Conservation (phyloP, 2,888 invertebrate genomes). For the Meteorus cinctellus region DNA sequence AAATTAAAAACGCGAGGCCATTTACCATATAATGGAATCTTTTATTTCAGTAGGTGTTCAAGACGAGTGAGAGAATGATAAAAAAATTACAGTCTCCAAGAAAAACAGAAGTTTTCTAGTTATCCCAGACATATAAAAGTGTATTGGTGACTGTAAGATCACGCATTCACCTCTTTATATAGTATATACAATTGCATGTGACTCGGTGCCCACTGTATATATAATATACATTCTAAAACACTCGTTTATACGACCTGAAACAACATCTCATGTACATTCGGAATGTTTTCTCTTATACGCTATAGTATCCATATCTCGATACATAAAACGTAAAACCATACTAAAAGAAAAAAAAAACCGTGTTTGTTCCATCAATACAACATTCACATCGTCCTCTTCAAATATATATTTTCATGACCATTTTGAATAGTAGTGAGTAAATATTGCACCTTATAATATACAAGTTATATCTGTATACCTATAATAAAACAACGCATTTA, state of each 20-base stretch:
- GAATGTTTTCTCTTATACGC: not conserved
- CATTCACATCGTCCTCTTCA: too few relatives aligned
- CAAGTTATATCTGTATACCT: too few relatives aligned
- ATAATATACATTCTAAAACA: not conserved
- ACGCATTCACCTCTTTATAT: not conserved
- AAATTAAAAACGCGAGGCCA: too few relatives aligned
- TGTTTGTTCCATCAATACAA: too few relatives aligned
- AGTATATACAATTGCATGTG: not conserved
- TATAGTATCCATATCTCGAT: slow-evolving; percentile 3
- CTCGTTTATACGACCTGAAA: not conserved
- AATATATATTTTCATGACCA: too few relatives aligned
- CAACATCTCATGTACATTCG: not conserved
- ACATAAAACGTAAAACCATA: not conserved
- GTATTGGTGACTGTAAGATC: not conserved
- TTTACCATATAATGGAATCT: too few relatives aligned
- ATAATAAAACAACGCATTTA: not conserved
- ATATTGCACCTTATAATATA: not conserved
- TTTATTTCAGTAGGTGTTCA: too few relatives aligned
- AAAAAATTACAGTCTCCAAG: not conserved
- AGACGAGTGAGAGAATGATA: too few relatives aligned
- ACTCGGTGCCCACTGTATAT: not conserved
- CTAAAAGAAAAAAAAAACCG: not conserved
- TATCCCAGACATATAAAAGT: not conserved
- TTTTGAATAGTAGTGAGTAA: too few relatives aligned
- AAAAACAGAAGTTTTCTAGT: not conserved